Conservation (phyloP, 2,113 vertebrate genomes). For the Parus major region DNA sequence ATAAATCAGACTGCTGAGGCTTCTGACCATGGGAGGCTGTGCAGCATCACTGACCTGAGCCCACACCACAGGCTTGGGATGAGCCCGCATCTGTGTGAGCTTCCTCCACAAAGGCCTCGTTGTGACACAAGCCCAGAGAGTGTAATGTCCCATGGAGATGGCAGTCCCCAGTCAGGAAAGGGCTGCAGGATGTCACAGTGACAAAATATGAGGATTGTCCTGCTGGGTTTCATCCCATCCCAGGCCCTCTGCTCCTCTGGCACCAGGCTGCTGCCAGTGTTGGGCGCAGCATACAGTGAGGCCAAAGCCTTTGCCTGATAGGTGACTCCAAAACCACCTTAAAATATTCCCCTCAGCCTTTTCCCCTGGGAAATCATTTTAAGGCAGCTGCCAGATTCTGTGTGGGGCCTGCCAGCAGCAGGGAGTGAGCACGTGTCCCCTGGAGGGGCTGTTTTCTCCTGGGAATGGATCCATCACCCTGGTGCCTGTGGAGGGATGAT, state of each 20-base stretch:
- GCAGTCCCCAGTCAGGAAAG: background rate
- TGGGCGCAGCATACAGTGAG: background rate
- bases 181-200: background rate
- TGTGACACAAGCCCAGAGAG: background rate
- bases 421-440: rapidly evolving
- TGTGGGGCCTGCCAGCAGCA: background rate
- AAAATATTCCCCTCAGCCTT: background rate
- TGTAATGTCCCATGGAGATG: rapidly evolving
- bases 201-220: background rate
- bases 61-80: background rate
- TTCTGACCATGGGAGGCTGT: background rate
- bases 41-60: background rate
- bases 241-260: background rate
- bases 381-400: background rate
- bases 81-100: background rate
- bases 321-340: background rate
- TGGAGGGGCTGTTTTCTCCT: background rate
- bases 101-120: background rate
- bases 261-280: background rate
- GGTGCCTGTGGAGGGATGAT: background rate
- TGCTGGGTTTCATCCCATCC: background rate
- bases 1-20: background rate
- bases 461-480: background rate
- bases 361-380: background rate
- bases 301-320: background rate